Conservation (phyloP, 2,888 invertebrate species). For the Spicauda simplicius region DNA sequence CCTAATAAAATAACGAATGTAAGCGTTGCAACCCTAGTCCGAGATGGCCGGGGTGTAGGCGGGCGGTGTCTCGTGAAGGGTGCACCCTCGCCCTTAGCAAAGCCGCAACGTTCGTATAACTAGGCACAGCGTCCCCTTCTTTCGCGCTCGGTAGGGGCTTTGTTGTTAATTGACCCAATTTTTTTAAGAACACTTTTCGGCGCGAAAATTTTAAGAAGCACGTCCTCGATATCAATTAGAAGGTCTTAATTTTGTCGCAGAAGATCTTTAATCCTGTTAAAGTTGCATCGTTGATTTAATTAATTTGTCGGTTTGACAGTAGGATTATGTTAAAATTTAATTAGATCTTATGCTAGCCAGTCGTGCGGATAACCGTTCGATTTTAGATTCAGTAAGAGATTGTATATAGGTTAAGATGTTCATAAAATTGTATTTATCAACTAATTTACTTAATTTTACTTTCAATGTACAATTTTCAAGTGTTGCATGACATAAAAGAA, state of each 20-base stretch:
- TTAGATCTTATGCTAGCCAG: background rate
- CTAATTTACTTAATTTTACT: too few species aligned
- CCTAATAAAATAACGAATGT: too few species aligned
- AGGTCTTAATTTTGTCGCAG: constrained; percentile 55
- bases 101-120: constrained; percentile 59
- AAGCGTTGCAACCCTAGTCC: background rate
- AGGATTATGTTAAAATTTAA: background rate
- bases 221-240: constrained; percentile 49
- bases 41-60: constrained; percentile 42
- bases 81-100: constrained; percentile 67
- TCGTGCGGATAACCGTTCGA: too few species aligned
- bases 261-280: constrained; percentile 48
- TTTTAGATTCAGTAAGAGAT: too few species aligned
- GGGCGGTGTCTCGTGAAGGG: constrained; percentile 58
- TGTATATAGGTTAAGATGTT: too few species aligned
- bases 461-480: too few species aligned
- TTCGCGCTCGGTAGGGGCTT: constrained; percentile 59
- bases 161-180: constrained; percentile 78
- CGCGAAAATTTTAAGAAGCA: constrained; percentile 47
- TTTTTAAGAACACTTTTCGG: constrained; percentile 54
- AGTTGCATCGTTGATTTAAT: constrained; percentile 30
- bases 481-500: too few species aligned
- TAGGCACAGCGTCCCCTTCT: constrained; percentile 57
- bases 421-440: too few species aligned
- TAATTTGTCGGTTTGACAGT: background rate